Percentiles rank a stretch among this genome's conserved stretches.
phyloP scores from a whole-genome alignment of 2,888 invertebrate species.

The Drosophila nr. medialis region DNA sequence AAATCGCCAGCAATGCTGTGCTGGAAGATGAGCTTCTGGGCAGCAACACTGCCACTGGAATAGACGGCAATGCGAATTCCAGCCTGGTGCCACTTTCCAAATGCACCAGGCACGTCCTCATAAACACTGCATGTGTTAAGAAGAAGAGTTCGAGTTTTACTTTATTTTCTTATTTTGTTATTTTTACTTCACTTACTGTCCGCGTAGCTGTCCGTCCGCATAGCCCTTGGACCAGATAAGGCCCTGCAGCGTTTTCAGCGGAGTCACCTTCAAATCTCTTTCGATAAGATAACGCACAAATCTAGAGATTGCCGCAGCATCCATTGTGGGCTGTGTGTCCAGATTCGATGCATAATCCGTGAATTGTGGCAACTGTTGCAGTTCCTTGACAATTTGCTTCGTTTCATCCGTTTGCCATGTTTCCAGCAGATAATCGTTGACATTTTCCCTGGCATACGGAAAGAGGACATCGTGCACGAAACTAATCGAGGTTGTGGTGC shows the following conservation, averaged over 20 bases:
- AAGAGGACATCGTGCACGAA: conserved; percentile 92
- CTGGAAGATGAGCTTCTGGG: conserved; percentile 94
- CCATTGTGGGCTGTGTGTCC: conserved; percentile 42
- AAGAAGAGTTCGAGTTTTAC: neutral
- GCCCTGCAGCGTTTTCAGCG: conserved; percentile 95
- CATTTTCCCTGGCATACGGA: conserved; percentile 90
- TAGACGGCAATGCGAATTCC: conserved; percentile 92
- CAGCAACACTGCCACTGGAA: conserved; percentile 96
- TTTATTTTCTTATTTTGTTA: neutral
- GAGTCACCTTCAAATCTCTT: conserved; percentile 90
- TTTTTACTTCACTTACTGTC: conserved; percentile 90
- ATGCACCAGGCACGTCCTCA: conserved; percentile 91
- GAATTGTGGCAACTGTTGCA: conserved; percentile 86
- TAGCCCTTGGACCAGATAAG: conserved; percentile 95
- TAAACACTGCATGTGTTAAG: conserved; percentile 89
- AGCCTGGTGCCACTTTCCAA: conserved; percentile 89
- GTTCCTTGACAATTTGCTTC: conserved; percentile 88
- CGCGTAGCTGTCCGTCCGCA: conserved; percentile 90
- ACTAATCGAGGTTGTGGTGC: conserved; percentile 89
- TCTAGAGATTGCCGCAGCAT: conserved; percentile 87
- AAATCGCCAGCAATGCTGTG: conserved; percentile 92
- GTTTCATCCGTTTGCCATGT: conserved; percentile 90
- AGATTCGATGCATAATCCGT: conserved; percentile 43
- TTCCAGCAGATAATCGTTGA: conserved; percentile 88
- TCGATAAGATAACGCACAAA: conserved; percentile 94